Evolutionary conservation across 2,888 invertebrate species (phyloP).

Genomic region (Aspidiotus rigidus): DNA sequence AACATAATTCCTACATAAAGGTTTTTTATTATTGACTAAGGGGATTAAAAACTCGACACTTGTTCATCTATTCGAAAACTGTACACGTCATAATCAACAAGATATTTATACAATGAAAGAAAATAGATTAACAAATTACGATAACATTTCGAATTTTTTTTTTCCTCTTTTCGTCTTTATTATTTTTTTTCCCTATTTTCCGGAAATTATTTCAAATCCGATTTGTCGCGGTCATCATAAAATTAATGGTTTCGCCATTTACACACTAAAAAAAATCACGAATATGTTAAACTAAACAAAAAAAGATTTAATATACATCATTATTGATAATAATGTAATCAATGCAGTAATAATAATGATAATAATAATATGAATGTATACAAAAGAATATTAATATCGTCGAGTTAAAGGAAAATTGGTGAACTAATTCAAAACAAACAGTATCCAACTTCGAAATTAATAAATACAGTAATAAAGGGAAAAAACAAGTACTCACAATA

Average conservation of each 20-base stretch:
- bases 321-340: not conserved
- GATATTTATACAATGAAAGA: not conserved
- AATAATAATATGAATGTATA: not conserved
- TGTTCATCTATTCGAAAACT: not conserved
- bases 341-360: not conserved
- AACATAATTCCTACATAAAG: no score
- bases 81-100: slow-evolving; percentile 1
- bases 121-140: slow-evolving; percentile 4
- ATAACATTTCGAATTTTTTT: not conserved
- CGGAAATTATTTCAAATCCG: no score
- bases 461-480: slow-evolving; percentile 7
- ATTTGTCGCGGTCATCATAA: not conserved
- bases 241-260: slow-evolving; percentile 11
- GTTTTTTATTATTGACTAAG: no score
- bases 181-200: no score
- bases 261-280: slow-evolving; percentile 14
- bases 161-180: not conserved
- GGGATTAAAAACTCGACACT: not conserved
- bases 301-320: not conserved
- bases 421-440: no score
- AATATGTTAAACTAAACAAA: not conserved
- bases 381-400: slow-evolving; percentile 7
- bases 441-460: slow-evolving; percentile 3
- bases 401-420: no score
- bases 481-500: not conserved